phyloP scores from a whole-genome alignment of 1,140 invertebrate genomes.

The Agrilus planipennis region DNA sequence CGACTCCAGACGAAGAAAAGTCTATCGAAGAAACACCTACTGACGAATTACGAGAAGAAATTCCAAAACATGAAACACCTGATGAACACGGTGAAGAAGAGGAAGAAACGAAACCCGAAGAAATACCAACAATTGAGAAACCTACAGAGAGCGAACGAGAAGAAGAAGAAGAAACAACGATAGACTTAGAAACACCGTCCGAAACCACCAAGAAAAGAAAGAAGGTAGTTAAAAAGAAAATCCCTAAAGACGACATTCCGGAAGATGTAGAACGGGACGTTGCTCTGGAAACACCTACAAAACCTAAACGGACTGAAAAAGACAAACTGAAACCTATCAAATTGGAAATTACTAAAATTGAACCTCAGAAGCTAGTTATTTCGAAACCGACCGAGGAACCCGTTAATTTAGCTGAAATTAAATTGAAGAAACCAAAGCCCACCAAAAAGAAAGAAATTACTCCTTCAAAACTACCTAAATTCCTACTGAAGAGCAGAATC shows the following conservation, averaged over 20 bases:
- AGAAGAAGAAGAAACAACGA: no score
- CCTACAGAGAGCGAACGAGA: no score
- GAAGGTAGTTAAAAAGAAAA: no score
- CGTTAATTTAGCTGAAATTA: slow-evolving; percentile 22
- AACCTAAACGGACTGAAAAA: slow-evolving; percentile 9
- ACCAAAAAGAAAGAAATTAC: slow-evolving; percentile 11
- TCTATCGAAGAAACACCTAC: no score
- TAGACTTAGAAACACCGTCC: no score
- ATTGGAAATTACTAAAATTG: slow-evolving; percentile 11
- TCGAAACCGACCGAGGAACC: slow-evolving; percentile 17
- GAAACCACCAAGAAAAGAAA: no score
- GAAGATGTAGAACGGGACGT: slow-evolving; percentile 7
- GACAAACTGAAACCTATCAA: slow-evolving; percentile 8
- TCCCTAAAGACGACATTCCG: no score
- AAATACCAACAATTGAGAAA: slow-evolving; percentile 9
- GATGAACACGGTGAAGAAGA: background rate
- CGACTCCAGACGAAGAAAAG: background rate
- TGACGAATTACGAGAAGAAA: slow-evolving; percentile 10
- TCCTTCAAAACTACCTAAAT: slow-evolving; percentile 40
- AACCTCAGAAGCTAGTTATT: slow-evolving; percentile 19
- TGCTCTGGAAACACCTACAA: slow-evolving; percentile 7
- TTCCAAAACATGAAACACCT: slow-evolving; percentile 8
- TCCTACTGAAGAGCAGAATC: slow-evolving; percentile 52
- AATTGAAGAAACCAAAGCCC: slow-evolving; percentile 18
- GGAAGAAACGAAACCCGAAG: slow-evolving; percentile 14